Base-by-base conservation (phyloP, 2,888 invertebrate genomes). In the Philereme transversata region DNA sequence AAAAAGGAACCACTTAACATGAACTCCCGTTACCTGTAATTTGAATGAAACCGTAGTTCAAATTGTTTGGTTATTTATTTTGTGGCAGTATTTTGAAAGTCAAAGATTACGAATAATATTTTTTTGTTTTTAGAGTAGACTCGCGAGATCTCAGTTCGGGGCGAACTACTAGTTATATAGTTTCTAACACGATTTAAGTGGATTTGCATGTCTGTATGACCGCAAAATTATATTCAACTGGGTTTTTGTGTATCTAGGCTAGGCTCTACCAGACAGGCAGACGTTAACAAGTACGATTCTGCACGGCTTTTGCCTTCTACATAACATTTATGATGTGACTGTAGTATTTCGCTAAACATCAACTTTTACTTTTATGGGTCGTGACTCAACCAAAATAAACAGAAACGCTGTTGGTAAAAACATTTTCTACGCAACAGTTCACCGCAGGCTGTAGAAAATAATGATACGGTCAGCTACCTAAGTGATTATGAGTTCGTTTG, bases 301-400 rank as follows among this genome's bases (percentile, higher is more conserved):
- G 51, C 70, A 72, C 68, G 65, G 70, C 62, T 5, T n/a, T 65
- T 44, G 63, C 68, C 59, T 67, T 62, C 58, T n/a, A 38, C 46
- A 35, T 51, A 55, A 59, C 63, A 62, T 69, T 67, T 67, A 72
- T 70, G 68, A 71, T 60, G 61, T 62, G 70, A 76, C 78, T 77
- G 74, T 74, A 70, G 74, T 74, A 70, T 75, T 71, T 64, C 71
- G 64, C 73, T 76, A 70, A 77, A 77, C 74, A 74, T 71, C 57
- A 71, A 83, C 83, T 86, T 86, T 88, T 84, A 84, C 83, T 84
- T 84, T 83, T 83, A 79, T 68, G 65, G 73, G 74, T 81, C 82
- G 81, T 81, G 80, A 85, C 80, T 82, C 71, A 67, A 60, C 71
- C 70, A 69, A 71, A 68, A 74, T 76, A 76, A 76, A 72, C 62